Evolutionary conservation across 2,113 vertebrate species (phyloP).

Genomic region (Eurypyga helias): DNA sequence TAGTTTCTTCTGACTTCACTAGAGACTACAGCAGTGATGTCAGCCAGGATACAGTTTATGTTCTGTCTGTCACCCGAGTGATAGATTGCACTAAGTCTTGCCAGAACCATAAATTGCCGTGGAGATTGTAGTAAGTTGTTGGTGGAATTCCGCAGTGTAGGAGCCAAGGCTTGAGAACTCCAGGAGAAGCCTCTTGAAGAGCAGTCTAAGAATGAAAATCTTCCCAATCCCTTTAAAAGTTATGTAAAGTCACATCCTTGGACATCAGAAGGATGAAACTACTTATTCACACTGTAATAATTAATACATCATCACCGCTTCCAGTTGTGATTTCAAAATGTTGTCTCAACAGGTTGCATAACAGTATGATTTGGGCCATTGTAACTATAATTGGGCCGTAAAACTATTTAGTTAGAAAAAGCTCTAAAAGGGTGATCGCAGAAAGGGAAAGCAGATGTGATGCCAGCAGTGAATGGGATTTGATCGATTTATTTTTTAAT

Average conservation of each 20-base stretch:
- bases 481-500: background rate
- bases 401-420: background rate
- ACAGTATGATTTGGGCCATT: background rate
- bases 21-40: slow-evolving; percentile 26
- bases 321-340: background rate
- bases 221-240: background rate
- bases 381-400: background rate
- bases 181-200: slow-evolving; percentile 14
- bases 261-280: background rate
- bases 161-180: slow-evolving; percentile 19
- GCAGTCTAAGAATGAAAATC: background rate
- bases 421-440: background rate
- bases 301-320: background rate
- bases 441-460: background rate
- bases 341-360: background rate
- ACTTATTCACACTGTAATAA: background rate
- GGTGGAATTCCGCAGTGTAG: slow-evolving; percentile 5
- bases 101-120: slow-evolving; percentile 33
- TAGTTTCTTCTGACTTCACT: slow-evolving; percentile 38
- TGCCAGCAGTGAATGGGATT: background rate
- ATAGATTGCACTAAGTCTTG: slow-evolving; percentile 7
- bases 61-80: slow-evolving; percentile 21
- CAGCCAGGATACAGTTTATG: slow-evolving; percentile 48
- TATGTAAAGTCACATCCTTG: background rate
- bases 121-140: slow-evolving; percentile 18